A percentile compares a stretch with the other conserved stretches of the same genome.
Conservation (phyloP, 2,888 invertebrate species). For the Laothoe populi region DNA sequence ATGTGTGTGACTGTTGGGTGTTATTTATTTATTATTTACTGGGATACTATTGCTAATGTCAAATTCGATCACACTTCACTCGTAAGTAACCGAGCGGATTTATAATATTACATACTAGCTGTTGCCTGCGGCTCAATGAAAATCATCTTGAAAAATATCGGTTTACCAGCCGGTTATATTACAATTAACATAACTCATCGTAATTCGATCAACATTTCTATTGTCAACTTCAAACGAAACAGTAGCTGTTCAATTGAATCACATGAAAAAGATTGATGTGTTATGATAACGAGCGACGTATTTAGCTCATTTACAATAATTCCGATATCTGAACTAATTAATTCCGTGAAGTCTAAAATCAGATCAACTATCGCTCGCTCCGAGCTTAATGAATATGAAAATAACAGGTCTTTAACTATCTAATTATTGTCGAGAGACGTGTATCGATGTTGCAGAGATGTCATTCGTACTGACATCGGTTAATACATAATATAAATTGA, state of each 20-base stretch:
- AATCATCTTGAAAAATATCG: no score
- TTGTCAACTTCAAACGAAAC: constrained; percentile 24
- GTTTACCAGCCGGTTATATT: no score
- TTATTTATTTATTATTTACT: no score
- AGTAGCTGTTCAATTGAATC: constrained; percentile 39
- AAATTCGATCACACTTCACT: no score
- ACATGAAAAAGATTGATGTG: constrained; percentile 34
- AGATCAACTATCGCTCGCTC: constrained; percentile 15
- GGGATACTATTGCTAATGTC: no score
- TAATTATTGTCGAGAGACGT: constrained; percentile 16
- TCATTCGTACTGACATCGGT: neutral
- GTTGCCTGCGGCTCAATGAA: no score
- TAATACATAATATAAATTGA: neutral
- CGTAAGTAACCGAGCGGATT: no score
- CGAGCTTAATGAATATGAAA: constrained; percentile 26
- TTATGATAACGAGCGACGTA: constrained; percentile 36
- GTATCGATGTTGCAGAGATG: constrained; percentile 2
- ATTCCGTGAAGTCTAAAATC: constrained; percentile 23
- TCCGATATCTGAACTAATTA: constrained; percentile 24
- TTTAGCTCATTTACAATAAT: constrained; percentile 36
- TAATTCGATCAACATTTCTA: neutral
- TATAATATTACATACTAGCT: no score
- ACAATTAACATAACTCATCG: no score
- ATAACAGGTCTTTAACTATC: constrained; percentile 21
- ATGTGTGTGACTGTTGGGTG: no score